Percentiles rank a stretch among this genome's conserved stretches.
Evolutionary conservation across 1,140 invertebrate species (phyloP).

Genomic region (Diprion similis): DNA sequence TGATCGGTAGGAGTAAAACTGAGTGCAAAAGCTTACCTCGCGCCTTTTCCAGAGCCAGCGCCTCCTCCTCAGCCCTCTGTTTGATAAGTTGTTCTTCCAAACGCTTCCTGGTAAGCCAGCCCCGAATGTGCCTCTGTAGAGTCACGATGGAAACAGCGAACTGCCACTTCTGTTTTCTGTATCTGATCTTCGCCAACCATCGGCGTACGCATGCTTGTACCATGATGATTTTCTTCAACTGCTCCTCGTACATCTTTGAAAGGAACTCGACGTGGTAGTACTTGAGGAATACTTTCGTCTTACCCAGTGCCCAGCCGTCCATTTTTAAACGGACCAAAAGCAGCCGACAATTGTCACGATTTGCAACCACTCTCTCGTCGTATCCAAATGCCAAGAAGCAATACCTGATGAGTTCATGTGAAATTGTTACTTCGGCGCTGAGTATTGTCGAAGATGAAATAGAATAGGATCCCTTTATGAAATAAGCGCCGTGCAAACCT

Average conservation of each 20-base stretch:
- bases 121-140: slow-evolving; percentile 71
- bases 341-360: slow-evolving; percentile 74
- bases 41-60: not conserved
- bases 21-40: not conserved
- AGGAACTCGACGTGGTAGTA: slow-evolving; percentile 87
- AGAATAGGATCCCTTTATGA: not conserved
- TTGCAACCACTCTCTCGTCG: slow-evolving; percentile 73
- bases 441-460: not conserved
- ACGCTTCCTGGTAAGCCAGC: slow-evolving; percentile 68
- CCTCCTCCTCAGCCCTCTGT: slow-evolving; percentile 50
- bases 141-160: slow-evolving; percentile 72
- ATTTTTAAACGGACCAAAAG: slow-evolving; percentile 77
- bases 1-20: slow-evolving; percentile 8
- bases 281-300: slow-evolving; percentile 87
- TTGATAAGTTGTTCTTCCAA: slow-evolving; percentile 54
- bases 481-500: slow-evolving; percentile 60
- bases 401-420: slow-evolving; percentile 66
- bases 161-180: slow-evolving; percentile 66
- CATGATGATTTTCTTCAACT: slow-evolving; percentile 73
- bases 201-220: slow-evolving; percentile 76
- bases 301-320: slow-evolving; percentile 85
- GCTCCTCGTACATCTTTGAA: slow-evolving; percentile 78
- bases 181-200: slow-evolving; percentile 72
- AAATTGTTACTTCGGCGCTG: not conserved
- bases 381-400: slow-evolving; percentile 80